These are phyloP conservation scores for Eristalis arbustorum DNA, from an alignment of 2,888 invertebrate species.

Conservation along the genomic window DNA sequence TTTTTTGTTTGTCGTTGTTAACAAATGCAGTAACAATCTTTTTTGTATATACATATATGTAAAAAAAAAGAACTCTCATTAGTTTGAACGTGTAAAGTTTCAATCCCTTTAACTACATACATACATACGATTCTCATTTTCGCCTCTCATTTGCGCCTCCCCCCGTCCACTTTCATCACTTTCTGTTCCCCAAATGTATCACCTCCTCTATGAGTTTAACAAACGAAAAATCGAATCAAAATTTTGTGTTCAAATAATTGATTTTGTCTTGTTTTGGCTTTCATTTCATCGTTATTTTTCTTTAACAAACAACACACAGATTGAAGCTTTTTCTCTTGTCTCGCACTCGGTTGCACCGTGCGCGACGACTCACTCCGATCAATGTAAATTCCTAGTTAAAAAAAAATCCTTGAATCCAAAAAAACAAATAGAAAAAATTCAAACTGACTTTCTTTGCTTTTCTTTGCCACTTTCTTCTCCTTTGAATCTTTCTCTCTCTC, in stretches of 20 bases:
- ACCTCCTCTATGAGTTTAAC: slow-evolving; percentile 13
- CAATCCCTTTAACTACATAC: slow-evolving; percentile 30
- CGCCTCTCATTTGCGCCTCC: slow-evolving; percentile 63
- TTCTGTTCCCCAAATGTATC: slow-evolving; percentile 36
- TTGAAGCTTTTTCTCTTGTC: slow-evolving; percentile 42
- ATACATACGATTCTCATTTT: slow-evolving; percentile 36
- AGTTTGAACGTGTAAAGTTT: slow-evolving; percentile 63
- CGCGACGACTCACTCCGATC: slow-evolving; percentile 15
- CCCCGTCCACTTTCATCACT: slow-evolving; percentile 24
- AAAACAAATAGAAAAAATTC: not conserved
- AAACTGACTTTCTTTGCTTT: slow-evolving; percentile 18
- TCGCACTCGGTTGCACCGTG: not conserved
- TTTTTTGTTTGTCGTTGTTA: not conserved
- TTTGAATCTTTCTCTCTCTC: slow-evolving; percentile 10
- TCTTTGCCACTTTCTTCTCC: not conserved
- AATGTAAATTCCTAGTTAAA: not conserved
- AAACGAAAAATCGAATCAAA: slow-evolving; percentile 25
- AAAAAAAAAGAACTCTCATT: slow-evolving; percentile 40
- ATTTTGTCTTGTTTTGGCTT: slow-evolving; percentile 5
- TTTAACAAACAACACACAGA: slow-evolving; percentile 14
- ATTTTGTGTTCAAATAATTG: slow-evolving; percentile 17
- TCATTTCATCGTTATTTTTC: slow-evolving; percentile 5
- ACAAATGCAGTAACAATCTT: slow-evolving; percentile 20
- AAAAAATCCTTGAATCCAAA: slow-evolving; percentile 2
- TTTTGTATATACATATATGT: slow-evolving; percentile 35